Evolutionary conservation across 1,140 invertebrate genomes (phyloP), one percentile per base, ranked within the genome.

Genomic region (Papilio aristodemus): DNA sequence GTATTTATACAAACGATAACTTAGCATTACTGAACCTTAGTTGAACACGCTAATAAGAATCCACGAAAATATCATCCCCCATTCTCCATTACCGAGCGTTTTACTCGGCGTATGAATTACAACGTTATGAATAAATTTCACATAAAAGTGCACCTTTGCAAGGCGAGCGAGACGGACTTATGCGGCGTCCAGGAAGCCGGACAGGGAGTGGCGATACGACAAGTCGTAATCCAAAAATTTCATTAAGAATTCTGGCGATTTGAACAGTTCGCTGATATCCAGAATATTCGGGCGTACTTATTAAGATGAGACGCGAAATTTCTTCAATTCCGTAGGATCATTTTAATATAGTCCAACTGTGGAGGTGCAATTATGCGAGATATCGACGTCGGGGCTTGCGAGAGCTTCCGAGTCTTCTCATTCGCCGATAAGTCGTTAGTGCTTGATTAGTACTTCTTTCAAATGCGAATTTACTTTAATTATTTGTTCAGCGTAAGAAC

Each of bases 111-210:
- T 81, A 87, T 90, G 85, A 90, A 91, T 91, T 91, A 91, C 87
- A 80, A 78, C 80, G 86, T 90, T 91, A 91, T 91, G 89, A 91
- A 91, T 91, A 91, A 91, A 89, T 91, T 88, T 91, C 85, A 75
- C 89, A 91, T 91, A 91, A 90, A 91, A 91, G 80, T 91, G 86
- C 89, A 90, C 83, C 83, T 88, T 89, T 77, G 81, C 81, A 81
- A 68, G 80, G 72, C 25, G 80, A 85, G 59, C 73, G 86, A 72
- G 84, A 85, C 67, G 71, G 75, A 59, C 63, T 59, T 81, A 90
- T 79, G 38, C 50, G 54, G 46, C 38, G 39, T 46, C 17, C 11
- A 0, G 13, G 39, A 43, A 27, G 82, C 67, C 43, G n/a, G 74
- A 85, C 58, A 71, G 78, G 58, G 82, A 82, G 69, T 59, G 14